Percentiles rank a stretch among this genome's conserved stretches.
These are phyloP conservation scores for Tautogolabrus adspersus DNA, from an alignment of 2,113 vertebrate genomes.

Conservation along the genomic window DNA sequence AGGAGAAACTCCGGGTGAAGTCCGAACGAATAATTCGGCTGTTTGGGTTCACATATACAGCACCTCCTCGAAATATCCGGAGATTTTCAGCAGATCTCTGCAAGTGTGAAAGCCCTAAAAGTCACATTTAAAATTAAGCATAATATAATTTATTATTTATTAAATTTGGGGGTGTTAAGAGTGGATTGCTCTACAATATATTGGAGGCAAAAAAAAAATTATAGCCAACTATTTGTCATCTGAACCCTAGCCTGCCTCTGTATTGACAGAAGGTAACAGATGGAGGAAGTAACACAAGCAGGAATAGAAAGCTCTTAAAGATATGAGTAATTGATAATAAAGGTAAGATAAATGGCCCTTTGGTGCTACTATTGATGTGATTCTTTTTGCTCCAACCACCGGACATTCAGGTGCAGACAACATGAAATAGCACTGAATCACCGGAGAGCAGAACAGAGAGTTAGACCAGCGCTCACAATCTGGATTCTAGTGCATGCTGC, in stretches of 20 bases:
- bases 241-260: not conserved
- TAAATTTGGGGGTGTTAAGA: too few relatives aligned
- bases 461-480: not conserved
- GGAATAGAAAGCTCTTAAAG: conserved; percentile 17
- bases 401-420: not conserved
- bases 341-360: conserved; percentile 14
- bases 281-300: conserved; percentile 16
- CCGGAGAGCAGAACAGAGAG: not conserved
- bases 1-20: too few relatives aligned
- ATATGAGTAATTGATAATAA: conserved; percentile 25
- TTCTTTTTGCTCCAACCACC: conserved; percentile 38
- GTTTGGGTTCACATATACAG: too few relatives aligned
- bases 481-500: not conserved
- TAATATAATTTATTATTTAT: too few relatives aligned
- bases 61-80: too few relatives aligned
- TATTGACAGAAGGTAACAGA: conserved; percentile 36
- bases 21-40: too few relatives aligned
- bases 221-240: not conserved
- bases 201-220: too few relatives aligned
- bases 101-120: too few relatives aligned
- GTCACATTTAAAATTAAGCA: too few relatives aligned
- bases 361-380: not conserved
- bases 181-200: not conserved
- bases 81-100: too few relatives aligned
- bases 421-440: not conserved